phyloP scores from a whole-genome alignment of 1,140 invertebrate genomes.

The Drosophila novamexicana region DNA sequence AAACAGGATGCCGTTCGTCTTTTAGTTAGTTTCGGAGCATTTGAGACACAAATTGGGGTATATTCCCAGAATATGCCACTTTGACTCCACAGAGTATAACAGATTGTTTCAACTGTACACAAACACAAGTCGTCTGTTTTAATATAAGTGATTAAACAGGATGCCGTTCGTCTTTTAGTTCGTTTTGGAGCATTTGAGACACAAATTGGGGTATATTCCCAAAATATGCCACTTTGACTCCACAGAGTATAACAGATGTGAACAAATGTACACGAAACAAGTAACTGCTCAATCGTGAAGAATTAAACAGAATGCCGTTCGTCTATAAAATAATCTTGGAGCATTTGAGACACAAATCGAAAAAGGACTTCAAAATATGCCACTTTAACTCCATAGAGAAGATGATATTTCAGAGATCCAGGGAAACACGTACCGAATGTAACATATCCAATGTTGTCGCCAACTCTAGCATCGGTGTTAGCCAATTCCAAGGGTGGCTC shows the following conservation, averaged over 20 bases:
- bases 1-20: slow-evolving; percentile 50
- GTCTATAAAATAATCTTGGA: slow-evolving; percentile 38
- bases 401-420: background rate
- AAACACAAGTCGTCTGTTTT: slow-evolving; percentile 8
- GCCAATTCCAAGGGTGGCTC: slow-evolving; percentile 98
- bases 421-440: slow-evolving; percentile 93
- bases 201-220: slow-evolving; percentile 7
- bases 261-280: slow-evolving; percentile 37
- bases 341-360: slow-evolving; percentile 56
- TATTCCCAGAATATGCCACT: slow-evolving; percentile 36
- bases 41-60: slow-evolving; percentile 44
- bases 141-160: slow-evolving; percentile 25
- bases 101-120: slow-evolving; percentile 40
- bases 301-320: slow-evolving; percentile 55
- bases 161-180: slow-evolving; percentile 51
- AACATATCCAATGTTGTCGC: slow-evolving; percentile 99
- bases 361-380: slow-evolving; percentile 30
- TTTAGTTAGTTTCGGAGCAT: slow-evolving; percentile 41
- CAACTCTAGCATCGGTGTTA: slow-evolving; percentile 96
- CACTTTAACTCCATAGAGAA: slow-evolving; percentile 52
- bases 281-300: slow-evolving; percentile 38
- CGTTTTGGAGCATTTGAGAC: slow-evolving; percentile 60
- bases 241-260: slow-evolving; percentile 17
- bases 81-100: slow-evolving; percentile 12
- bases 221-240: slow-evolving; percentile 63